Conservation (phyloP, 1,140 invertebrate species). For the Paramacrobiotus metropolitanus region DNA sequence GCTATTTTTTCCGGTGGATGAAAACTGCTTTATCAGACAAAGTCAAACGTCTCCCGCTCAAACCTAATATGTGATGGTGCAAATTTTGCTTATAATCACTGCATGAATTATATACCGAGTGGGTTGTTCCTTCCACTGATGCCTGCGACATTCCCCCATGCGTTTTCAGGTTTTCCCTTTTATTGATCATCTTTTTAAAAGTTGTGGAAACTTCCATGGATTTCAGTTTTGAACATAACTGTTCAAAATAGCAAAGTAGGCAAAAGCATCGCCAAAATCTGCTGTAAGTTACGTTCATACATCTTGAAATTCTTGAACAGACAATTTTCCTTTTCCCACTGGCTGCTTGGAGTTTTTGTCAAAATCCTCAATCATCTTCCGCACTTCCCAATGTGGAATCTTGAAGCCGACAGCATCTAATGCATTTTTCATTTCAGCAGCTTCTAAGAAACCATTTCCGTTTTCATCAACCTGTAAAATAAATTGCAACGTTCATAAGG, state of each 20-base stretch:
- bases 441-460: conserved; percentile 64
- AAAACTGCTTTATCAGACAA: no score
- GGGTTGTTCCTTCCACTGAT: conserved; percentile 72
- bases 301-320: conserved; percentile 59
- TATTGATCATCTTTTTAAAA: conserved; percentile 74
- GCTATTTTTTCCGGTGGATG: no score
- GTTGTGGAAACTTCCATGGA: conserved; percentile 64
- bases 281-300: no score
- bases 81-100: conserved; percentile 17
- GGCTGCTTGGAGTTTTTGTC: conserved; percentile 38
- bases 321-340: conserved; percentile 39
- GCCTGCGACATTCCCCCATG: conserved; percentile 79
- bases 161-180: conserved; percentile 74
- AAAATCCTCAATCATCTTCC: conserved; percentile 67
- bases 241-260: conserved; percentile 16
- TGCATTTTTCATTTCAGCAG: conserved; percentile 63
- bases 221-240: conserved; percentile 64
- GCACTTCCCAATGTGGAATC: conserved; percentile 69
- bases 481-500: no score
- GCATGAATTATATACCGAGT: conserved; percentile 37
- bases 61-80: no score
- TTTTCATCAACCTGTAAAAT: conserved; percentile 65
- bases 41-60: no score
- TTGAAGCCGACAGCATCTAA: conserved; percentile 75
- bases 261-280: no score